Conservation (phyloP, 1,140 invertebrate genomes). For the Hycleus phaleratus region DNA sequence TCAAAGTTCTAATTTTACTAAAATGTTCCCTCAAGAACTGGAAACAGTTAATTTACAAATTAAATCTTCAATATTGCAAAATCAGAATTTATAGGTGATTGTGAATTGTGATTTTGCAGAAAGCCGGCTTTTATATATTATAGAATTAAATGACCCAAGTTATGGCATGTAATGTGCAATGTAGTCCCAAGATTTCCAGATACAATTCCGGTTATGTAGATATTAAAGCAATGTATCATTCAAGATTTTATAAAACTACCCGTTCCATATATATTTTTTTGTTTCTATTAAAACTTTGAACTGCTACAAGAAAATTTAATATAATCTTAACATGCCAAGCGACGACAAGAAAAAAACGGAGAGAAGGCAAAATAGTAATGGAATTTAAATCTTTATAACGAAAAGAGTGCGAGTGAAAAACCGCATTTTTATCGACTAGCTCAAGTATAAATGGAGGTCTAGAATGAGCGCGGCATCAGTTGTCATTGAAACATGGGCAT, state of each 20-base stretch:
- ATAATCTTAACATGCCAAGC: neutral
- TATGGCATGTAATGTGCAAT: constrained; percentile 11
- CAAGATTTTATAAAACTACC: neutral
- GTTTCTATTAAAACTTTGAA: constrained; percentile 13
- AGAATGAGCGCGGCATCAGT: constrained; percentile 22
- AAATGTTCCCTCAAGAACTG: too few species aligned
- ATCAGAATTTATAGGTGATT: too few species aligned
- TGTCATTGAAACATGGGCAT: constrained; percentile 24
- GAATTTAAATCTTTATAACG: constrained; percentile 23
- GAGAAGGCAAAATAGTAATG: too few species aligned
- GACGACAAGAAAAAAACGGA: neutral
- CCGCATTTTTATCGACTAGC: constrained; percentile 24
- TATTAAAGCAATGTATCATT: constrained; percentile 21
- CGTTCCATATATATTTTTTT: constrained; percentile 9
- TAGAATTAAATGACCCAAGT: constrained; percentile 21
- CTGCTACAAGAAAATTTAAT: constrained; percentile 5
- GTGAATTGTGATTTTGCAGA: neutral
- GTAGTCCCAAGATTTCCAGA: constrained; percentile 17
- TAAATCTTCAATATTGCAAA: too few species aligned
- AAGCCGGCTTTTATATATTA: constrained; percentile 10
- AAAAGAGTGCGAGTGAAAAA: constrained; percentile 20
- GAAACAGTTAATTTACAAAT: too few species aligned
- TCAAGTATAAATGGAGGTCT: constrained; percentile 22
- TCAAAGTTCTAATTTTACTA: too few species aligned
- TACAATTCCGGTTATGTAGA: constrained; percentile 11